Conservation (phyloP, 2,113 vertebrate species). For the Galbula dea region DNA sequence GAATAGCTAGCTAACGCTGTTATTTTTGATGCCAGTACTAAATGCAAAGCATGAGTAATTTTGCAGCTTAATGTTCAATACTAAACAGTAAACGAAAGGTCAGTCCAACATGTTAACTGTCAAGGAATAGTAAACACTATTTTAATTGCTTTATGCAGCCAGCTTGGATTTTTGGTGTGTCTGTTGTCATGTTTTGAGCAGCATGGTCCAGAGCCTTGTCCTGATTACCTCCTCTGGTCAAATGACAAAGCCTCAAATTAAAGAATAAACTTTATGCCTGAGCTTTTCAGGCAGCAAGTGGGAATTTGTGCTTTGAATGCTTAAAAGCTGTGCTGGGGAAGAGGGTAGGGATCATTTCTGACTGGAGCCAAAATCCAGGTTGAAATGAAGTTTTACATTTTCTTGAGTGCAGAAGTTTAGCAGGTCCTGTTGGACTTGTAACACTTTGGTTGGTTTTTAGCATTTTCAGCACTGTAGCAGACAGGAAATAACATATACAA, state of each 20-base stretch:
- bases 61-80: constrained; percentile 3
- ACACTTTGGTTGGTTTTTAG: background rate
- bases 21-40: constrained; percentile 10
- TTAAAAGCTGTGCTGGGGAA: background rate
- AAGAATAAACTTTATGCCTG: constrained; percentile 13
- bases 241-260: constrained; percentile 47
- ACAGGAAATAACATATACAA: background rate
- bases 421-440: background rate
- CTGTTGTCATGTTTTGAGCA: constrained; percentile 34
- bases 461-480: background rate
- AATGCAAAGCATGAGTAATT: constrained; percentile 36
- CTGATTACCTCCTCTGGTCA: constrained; percentile 8
- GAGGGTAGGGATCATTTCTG: background rate
- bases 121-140: constrained; percentile 13
- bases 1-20: background rate
- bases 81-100: constrained; percentile 56
- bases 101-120: constrained; percentile 41
- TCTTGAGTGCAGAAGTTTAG: background rate
- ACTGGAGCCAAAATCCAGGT: background rate
- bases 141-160: constrained; percentile 33
- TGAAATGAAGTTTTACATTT: background rate
- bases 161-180: constrained; percentile 4
- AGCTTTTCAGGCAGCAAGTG: background rate
- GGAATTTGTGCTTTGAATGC: background rate
- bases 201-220: background rate